Conservation (phyloP, 2,888 invertebrate genomes). For the Ormyrus pomaceus region DNA sequence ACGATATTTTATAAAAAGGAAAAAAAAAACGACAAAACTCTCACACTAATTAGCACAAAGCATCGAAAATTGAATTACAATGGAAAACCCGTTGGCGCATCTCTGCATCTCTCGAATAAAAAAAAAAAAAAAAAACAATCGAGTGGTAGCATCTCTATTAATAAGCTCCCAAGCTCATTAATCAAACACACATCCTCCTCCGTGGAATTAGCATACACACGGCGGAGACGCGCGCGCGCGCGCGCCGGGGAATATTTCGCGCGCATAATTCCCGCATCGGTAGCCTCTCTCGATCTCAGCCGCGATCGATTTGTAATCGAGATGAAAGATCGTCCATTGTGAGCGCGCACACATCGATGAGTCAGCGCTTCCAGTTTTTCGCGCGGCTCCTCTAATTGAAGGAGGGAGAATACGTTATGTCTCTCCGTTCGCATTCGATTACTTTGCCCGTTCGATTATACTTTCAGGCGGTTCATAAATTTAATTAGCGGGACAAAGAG, state of each 20-base stretch:
- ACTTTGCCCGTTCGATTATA: slow-evolving; percentile 26
- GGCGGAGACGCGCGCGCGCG: no score
- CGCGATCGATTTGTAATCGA: no score
- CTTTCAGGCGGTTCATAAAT: slow-evolving; percentile 31
- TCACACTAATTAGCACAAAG: slow-evolving; percentile 1
- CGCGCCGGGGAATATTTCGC: no score
- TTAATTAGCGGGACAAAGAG: neutral
- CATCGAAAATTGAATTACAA: neutral
- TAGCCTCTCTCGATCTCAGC: no score
- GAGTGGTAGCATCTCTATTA: slow-evolving; percentile 13
- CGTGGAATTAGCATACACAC: no score
- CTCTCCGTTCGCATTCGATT: slow-evolving; percentile 8
- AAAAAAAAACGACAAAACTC: neutral
- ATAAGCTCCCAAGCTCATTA: slow-evolving; percentile 3
- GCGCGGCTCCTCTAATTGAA: slow-evolving; percentile 25
- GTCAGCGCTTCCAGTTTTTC: slow-evolving; percentile 43
- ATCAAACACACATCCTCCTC: neutral
- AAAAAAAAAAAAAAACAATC: neutral
- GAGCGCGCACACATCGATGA: slow-evolving; percentile 29
- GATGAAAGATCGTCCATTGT: no score
- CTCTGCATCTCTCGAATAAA: no score
- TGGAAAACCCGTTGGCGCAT: neutral
- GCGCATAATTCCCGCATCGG: no score
- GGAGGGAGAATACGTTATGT: slow-evolving; percentile 20
- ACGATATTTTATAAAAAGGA: neutral